Base-by-base conservation (phyloP, 2,113 vertebrate species). In the Acanthisitta chloris region DNA sequence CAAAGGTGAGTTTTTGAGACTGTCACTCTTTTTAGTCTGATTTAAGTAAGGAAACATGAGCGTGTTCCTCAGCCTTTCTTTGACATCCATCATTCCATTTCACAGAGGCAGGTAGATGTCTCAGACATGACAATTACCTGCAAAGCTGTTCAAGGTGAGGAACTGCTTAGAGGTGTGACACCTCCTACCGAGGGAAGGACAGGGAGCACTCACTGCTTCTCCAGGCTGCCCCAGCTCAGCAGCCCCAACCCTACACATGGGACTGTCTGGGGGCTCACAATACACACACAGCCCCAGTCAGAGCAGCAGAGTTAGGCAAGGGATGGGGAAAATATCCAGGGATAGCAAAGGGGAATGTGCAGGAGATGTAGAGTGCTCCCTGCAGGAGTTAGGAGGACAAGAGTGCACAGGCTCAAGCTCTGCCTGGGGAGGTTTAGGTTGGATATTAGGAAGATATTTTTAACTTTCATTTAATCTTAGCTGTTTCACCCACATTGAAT, bases 201-300 rank as follows among this genome's bases (percentile, higher is more conserved):
- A 3, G 11, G 12, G 25, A 84, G 12, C 38, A 12, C 36, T 42
- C 48, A 45, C 6, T 1, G 0, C 20, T 88, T 40, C 36, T 77
- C 8, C 36, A 28, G 24, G 12, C 33, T 77, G 40, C 23, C 28
- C 28, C 28, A 77, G 31, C 38, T 66, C 33, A 16, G 25, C 69
- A 89, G 10, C 23, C 71, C 61, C 0, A 0, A 11, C 10, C 26
- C 15, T 4, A 1, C n/a, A 17, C 0, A 0, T 14, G 21, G 38
- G 17, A 26, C 9, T 38, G 15, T 26, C 12, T 66, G 36, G 26
- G 8, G 1, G 1, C 18, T 34, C 34, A 11, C 6, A 42, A 34
- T 17, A 38, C 24, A 6, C 0, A 4, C 0, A 0, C 42, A 61
- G 33, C 25, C 23, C 12, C 3, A 4, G 46, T 4, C 59, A 26